These are phyloP conservation scores for Conus betulinus DNA, from an alignment of 1,140 invertebrate species.

Conservation along the genomic window DNA sequence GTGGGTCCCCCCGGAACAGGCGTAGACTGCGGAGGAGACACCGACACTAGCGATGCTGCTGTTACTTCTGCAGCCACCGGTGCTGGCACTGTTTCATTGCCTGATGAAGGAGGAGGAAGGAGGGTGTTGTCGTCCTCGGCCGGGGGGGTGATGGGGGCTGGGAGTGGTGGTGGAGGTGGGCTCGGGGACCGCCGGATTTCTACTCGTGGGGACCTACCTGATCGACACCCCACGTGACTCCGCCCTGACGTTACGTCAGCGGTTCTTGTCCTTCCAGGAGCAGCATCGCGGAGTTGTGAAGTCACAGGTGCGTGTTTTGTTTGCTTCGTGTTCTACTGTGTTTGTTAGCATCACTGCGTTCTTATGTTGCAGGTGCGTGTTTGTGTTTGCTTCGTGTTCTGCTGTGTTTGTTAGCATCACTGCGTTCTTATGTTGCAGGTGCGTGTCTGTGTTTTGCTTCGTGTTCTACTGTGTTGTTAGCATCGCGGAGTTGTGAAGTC, in stretches of 20 bases:
- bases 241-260: neutral
- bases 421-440: too few species aligned
- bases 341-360: neutral
- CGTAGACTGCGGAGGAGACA: neutral
- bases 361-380: neutral
- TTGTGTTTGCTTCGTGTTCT: neutral
- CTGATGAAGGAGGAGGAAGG: neutral
- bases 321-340: neutral
- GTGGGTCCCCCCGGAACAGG: too few species aligned
- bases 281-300: constrained; percentile 3
- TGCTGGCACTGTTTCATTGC: neutral
- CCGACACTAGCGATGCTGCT: neutral
- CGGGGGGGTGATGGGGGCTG: neutral
- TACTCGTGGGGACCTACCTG: constrained; percentile 7
- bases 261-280: constrained; percentile 2
- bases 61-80: neutral
- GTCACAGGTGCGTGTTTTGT: neutral
- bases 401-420: neutral
- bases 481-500: too few species aligned
- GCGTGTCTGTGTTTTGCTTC: too few species aligned
- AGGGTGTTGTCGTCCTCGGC: neutral
- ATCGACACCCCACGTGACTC: constrained; percentile 14
- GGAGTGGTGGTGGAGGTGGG: neutral
- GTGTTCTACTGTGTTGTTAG: too few species aligned
- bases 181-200: neutral